phyloP scores from a whole-genome alignment of 2,797 vertebrate genomes.

The Emys orbicularis region DNA sequence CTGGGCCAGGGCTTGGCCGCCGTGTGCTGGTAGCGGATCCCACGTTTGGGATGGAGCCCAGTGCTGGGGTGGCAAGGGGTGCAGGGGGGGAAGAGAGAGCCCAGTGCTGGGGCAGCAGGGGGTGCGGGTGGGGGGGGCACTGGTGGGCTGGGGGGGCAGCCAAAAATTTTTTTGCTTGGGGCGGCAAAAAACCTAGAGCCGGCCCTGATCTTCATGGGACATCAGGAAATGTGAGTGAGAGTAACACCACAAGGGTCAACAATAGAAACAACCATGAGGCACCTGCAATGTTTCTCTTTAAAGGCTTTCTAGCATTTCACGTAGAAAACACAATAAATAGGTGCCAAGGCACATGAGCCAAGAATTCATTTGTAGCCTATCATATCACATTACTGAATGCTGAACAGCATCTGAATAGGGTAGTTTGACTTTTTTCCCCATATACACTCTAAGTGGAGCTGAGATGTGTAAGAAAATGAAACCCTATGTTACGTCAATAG shows the following conservation, averaged over 20 bases:
- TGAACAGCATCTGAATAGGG: background rate
- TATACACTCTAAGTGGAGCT: background rate
- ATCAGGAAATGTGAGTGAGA: background rate
- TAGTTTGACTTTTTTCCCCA: background rate
- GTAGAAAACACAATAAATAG: background rate
- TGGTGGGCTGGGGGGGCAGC: no score
- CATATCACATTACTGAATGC: background rate
- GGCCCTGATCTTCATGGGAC: background rate
- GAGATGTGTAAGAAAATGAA: background rate
- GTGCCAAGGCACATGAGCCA: background rate
- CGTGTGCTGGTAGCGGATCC: no score
- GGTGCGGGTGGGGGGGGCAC: no score
- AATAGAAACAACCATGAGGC: background rate
- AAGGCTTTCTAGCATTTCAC: background rate
- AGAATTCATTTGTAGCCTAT: background rate
- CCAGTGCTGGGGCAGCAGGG: no score
- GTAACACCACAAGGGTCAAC: background rate
- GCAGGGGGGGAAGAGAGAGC: no score
- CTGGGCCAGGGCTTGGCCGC: no score
- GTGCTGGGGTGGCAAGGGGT: no score
- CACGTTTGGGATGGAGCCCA: no score
- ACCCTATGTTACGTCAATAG: background rate
- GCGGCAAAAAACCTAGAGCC: no score
- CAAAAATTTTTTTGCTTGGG: no score
- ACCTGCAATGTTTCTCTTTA: background rate